Base-by-base conservation (phyloP, 2,797 vertebrate species). In the Pyrocephalus nanus region DNA sequence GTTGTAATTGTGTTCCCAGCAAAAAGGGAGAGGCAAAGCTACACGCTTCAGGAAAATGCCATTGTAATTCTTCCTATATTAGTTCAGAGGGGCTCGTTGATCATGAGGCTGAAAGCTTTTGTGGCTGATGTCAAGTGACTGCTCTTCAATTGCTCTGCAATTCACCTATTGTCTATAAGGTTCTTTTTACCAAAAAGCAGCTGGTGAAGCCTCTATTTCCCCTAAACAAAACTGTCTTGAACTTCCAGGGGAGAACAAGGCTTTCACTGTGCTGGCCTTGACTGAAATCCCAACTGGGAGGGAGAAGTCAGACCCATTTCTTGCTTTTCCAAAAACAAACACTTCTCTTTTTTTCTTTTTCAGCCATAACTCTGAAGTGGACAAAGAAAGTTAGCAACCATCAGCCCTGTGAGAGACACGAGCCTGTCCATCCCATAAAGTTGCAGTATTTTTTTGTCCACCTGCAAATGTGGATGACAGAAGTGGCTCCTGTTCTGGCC, bases 191-290 rank as follows among this genome's bases (percentile, higher is more conserved):
- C 91, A 96, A 95, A 97, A 96, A 95, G 80, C 96, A 94, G 96
- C 93, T 92, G 95, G 92, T 93, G 83, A 95, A 91, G 78, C 69
- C 89, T 95, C 86, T 92, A 22, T 75, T n/a, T 91, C 77, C 50
- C 55, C 88, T 79, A 64, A 95, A 93, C 93, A 94, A 94, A 97
- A 96, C 93, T 82, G 82, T 86, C 93, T 88, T 94, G 85, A 92
- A 96, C 92, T 96, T 96, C 90, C 69, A 91, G 69, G 22, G 38
- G 36, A 92, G 91, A 98, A 98, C 97, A 98, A 98, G 97, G 95
- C 94, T 26, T 87, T 82, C 90, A 93, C 96, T 97, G 96, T 97
- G 92, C 80, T 69, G 75, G 11, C 48, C 54, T 89, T 81, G 32
- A 74, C 91, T 91, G 93, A 95, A 93, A 94, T 73, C 65, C 76